Evolutionary conservation across 2,888 invertebrate genomes (phyloP).

Genomic region (Patella ulyssiponensis): DNA sequence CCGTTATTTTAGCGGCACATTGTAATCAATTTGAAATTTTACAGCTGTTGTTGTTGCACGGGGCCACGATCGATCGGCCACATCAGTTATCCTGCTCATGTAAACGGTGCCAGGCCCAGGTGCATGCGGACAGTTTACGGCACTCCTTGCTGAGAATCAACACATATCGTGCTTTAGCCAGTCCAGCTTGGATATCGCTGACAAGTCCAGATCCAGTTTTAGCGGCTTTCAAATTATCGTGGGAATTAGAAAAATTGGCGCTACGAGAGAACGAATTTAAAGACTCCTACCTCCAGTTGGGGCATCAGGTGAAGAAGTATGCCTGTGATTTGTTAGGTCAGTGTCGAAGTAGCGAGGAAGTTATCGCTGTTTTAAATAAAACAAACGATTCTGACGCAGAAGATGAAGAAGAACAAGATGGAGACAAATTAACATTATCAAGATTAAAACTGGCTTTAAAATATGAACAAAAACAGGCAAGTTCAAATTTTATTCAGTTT

Average conservation of each 20-base stretch:
- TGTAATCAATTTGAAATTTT: conserved; percentile 77
- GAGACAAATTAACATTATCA: conserved; percentile 67
- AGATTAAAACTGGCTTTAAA: conserved; percentile 76
- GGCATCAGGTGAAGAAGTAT: conserved; percentile 75
- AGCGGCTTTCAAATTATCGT: conserved; percentile 74
- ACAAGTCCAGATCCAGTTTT: conserved; percentile 75
- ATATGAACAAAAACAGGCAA: conserved; percentile 76
- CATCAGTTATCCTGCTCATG: conserved; percentile 74
- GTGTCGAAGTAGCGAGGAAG: conserved; percentile 76
- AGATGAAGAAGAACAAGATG: conserved; percentile 63
- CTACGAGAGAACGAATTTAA: conserved; percentile 75
- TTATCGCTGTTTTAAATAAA: conserved; percentile 75
- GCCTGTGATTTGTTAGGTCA: conserved; percentile 76
- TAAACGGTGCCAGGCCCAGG: conserved; percentile 71
- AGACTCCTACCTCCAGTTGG: conserved; percentile 73
- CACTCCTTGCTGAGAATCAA: conserved; percentile 75
- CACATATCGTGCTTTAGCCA: conserved; percentile 75
- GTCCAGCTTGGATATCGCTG: conserved; percentile 76
- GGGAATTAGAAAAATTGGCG: conserved; percentile 75
- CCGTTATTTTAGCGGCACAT: conserved; percentile 74
- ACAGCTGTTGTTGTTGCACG: conserved; percentile 74
- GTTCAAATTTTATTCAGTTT: conserved; percentile 13
- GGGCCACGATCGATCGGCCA: conserved; percentile 73
- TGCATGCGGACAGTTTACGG: conserved; percentile 74
- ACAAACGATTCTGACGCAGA: conserved; percentile 63